phyloP scores from a whole-genome alignment of 2,797 vertebrate species.

The Muraenolepis orangiensis region DNA sequence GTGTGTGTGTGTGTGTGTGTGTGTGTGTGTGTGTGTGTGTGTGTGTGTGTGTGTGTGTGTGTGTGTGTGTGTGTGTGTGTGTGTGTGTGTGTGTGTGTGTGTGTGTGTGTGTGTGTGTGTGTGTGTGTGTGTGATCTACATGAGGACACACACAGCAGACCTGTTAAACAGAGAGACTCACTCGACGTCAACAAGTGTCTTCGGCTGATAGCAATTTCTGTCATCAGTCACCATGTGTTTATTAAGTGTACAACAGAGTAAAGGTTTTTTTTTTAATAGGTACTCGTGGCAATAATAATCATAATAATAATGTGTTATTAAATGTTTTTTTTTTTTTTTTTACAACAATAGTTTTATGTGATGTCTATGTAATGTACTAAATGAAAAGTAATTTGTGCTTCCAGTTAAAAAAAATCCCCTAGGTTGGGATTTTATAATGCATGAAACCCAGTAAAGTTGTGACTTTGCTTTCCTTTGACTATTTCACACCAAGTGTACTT shows the following conservation, averaged over 20 bases:
- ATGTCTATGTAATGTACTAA: slow-evolving; percentile 52
- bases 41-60: slow-evolving; percentile 22
- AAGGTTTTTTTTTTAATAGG: slow-evolving; percentile 29
- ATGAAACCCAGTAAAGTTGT: slow-evolving; percentile 61
- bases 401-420: slow-evolving; percentile 56
- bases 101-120: slow-evolving; percentile 26
- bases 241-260: slow-evolving; percentile 28
- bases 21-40: slow-evolving; percentile 24
- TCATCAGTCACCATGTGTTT: slow-evolving; percentile 38
- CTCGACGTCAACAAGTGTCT: slow-evolving; percentile 48
- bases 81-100: slow-evolving; percentile 19
- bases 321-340: slow-evolving; percentile 52
- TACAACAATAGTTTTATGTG: slow-evolving; percentile 53
- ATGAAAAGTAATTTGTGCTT: slow-evolving; percentile 66
- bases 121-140: slow-evolving; percentile 27
- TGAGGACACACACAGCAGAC: slow-evolving; percentile 48
- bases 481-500: slow-evolving; percentile 74
- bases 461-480: slow-evolving; percentile 24
- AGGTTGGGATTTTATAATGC: slow-evolving; percentile 63
- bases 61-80: slow-evolving; percentile 26
- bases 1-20: slow-evolving; percentile 24
- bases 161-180: slow-evolving; percentile 51
- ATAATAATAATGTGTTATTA: slow-evolving; percentile 65
- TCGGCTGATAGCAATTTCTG: slow-evolving; percentile 34
- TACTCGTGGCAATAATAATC: slow-evolving; percentile 69